phyloP scores from a whole-genome alignment of 2,888 invertebrate genomes.

The Drosophila mimica region DNA sequence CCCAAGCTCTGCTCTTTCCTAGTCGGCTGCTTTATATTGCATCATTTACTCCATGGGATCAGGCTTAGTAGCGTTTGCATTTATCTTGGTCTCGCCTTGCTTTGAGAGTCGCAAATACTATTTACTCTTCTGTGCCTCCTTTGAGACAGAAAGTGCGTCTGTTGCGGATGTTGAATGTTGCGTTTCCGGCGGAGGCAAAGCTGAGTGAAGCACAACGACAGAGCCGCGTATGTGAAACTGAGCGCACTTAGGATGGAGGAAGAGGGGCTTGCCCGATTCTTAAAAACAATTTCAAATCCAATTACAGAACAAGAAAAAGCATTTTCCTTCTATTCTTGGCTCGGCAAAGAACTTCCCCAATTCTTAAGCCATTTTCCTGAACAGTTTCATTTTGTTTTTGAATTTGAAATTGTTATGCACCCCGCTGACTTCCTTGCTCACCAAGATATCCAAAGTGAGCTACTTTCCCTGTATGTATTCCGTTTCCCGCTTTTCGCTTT shows the following conservation, averaged over 20 bases:
- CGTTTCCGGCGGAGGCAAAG: slow-evolving; percentile 49
- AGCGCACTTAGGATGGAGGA: slow-evolving; percentile 44
- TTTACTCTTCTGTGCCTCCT: slow-evolving; percentile 48
- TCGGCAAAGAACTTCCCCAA: slow-evolving; percentile 23
- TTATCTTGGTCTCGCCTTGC: slow-evolving; percentile 41
- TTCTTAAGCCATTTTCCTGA: slow-evolving; percentile 29
- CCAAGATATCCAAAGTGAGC: slow-evolving; percentile 28
- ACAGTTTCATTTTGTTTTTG: slow-evolving; percentile 62
- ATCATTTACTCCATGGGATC: slow-evolving; percentile 81
- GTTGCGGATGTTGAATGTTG: slow-evolving; percentile 73
- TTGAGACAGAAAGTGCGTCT: slow-evolving; percentile 37
- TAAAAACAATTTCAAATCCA: slow-evolving; percentile 79
- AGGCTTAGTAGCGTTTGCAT: slow-evolving; percentile 60
- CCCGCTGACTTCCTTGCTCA: slow-evolving; percentile 47
- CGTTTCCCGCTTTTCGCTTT: slow-evolving; percentile 16
- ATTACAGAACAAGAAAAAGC: slow-evolving; percentile 73
- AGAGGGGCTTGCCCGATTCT: slow-evolving; percentile 53
- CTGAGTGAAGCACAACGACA: background rate
- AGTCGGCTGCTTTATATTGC: slow-evolving; percentile 56
- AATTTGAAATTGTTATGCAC: slow-evolving; percentile 63
- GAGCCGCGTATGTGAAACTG: slow-evolving; percentile 26
- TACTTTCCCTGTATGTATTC: slow-evolving; percentile 43
- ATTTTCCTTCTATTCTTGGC: slow-evolving; percentile 62
- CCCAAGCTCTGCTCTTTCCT: background rate
- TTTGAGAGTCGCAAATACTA: slow-evolving; percentile 56